phyloP scores from a whole-genome alignment of 2,113 vertebrate genomes.

The Pollimyrus isidori region DNA sequence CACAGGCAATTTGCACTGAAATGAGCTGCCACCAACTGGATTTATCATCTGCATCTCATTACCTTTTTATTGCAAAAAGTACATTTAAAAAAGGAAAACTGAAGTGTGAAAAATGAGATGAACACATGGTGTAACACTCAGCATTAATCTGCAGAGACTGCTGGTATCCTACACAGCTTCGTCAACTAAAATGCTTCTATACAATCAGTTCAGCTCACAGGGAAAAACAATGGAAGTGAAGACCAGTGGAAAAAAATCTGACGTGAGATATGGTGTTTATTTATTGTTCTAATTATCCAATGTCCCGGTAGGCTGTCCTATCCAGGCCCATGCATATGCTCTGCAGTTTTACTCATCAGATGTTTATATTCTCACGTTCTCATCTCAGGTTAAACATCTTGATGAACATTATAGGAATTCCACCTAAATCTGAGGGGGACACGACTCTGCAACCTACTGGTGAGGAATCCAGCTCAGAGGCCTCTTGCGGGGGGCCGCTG shows the following conservation, averaged over 20 bases:
- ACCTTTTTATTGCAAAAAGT: neutral
- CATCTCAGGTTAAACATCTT: neutral
- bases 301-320: neutral
- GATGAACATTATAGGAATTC: neutral
- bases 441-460: neutral
- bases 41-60: neutral
- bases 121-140: neutral
- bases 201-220: neutral
- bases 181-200: neutral
- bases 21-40: neutral
- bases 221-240: neutral
- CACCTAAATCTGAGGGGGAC: neutral
- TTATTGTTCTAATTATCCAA: neutral
- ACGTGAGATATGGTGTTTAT: neutral
- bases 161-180: neutral
- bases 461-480: neutral
- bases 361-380: neutral
- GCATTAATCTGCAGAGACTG: neutral
- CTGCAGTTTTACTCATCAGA: neutral
- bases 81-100: conserved; percentile 4
- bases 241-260: neutral
- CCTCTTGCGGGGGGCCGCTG: neutral
- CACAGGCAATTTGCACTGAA: neutral
- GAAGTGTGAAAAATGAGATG: neutral
- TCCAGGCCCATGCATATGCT: neutral